These are phyloP conservation scores for Celastrina argiolus DNA, from an alignment of 2,888 invertebrate genomes.

Conservation along the genomic window DNA sequence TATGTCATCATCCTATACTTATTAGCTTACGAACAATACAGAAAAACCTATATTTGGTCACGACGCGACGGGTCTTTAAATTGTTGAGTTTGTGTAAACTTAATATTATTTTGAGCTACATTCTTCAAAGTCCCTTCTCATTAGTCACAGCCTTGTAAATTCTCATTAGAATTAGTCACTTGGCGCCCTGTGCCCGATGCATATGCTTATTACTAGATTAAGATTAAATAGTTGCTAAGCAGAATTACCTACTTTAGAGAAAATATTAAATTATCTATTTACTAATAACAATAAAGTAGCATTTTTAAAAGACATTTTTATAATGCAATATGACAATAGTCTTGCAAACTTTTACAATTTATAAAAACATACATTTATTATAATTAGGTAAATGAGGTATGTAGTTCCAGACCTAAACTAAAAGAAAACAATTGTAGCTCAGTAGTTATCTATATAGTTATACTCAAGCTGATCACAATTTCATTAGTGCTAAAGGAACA, in stretches of 20 bases:
- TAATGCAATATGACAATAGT: too few species aligned
- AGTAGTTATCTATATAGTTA: too few species aligned
- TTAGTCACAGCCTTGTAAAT: slow-evolving; percentile 15
- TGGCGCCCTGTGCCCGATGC: neutral
- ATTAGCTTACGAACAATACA: slow-evolving; percentile 32
- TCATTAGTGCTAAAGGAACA: too few species aligned
- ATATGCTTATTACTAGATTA: neutral
- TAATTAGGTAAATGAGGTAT: too few species aligned
- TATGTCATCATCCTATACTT: slow-evolving; percentile 53
- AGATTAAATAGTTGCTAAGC: neutral
- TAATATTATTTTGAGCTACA: neutral
- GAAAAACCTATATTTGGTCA: slow-evolving; percentile 50
- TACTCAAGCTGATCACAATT: too few species aligned
- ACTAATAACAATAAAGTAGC: too few species aligned
- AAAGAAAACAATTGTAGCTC: too few species aligned
- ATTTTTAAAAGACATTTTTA: too few species aligned
- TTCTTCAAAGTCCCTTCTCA: neutral
- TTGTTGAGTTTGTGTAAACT: neutral
- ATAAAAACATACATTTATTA: too few species aligned
- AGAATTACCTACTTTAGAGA: too few species aligned
- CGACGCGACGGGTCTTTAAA: neutral
- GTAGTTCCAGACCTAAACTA: too few species aligned
- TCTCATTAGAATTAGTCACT: slow-evolving; percentile 16
- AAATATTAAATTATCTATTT: too few species aligned
- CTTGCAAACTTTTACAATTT: neutral